Conservation (phyloP, 1,140 invertebrate genomes). For the Drosophila bipectinata region DNA sequence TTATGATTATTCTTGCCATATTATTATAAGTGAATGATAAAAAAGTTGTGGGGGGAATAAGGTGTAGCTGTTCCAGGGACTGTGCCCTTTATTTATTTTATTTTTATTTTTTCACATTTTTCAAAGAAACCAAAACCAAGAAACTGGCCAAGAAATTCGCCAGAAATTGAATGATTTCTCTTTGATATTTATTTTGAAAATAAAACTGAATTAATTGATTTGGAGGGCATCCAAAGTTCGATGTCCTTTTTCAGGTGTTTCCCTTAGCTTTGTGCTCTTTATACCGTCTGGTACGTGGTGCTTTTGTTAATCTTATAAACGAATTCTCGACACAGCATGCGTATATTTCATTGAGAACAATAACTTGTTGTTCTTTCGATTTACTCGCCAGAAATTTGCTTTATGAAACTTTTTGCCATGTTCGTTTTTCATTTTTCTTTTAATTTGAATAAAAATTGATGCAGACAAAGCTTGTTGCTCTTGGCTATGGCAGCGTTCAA, state of each 20-base stretch:
- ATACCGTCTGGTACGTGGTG: constrained; percentile 12
- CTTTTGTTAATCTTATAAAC: constrained; percentile 66
- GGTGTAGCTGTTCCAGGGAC: constrained; percentile 43
- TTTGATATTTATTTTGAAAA: background rate
- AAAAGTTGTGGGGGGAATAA: background rate
- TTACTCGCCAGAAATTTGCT: constrained; percentile 53
- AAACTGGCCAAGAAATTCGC: no score
- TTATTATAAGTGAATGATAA: constrained; percentile 31
- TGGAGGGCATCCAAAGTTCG: constrained; percentile 36
- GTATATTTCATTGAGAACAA: constrained; percentile 76
- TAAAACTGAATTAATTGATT: background rate
- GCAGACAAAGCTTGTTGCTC: constrained; percentile 77
- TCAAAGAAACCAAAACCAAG: no score
- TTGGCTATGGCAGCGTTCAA: constrained; percentile 72
- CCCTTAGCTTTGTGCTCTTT: constrained; percentile 4
- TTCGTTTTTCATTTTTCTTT: constrained; percentile 50
- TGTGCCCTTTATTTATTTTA: no score
- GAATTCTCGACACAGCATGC: constrained; percentile 60
- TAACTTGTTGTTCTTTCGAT: constrained; percentile 78
- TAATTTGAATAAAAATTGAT: constrained; percentile 74
- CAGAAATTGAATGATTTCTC: background rate
- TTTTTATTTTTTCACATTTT: no score
- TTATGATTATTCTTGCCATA: background rate
- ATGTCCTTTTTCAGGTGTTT: constrained; percentile 14
- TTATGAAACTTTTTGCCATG: constrained; percentile 66